Percentiles rank a stretch among this genome's conserved stretches.
Conservation (phyloP, 2,797 vertebrate genomes). For the Neosilurus mollespiculum region DNA sequence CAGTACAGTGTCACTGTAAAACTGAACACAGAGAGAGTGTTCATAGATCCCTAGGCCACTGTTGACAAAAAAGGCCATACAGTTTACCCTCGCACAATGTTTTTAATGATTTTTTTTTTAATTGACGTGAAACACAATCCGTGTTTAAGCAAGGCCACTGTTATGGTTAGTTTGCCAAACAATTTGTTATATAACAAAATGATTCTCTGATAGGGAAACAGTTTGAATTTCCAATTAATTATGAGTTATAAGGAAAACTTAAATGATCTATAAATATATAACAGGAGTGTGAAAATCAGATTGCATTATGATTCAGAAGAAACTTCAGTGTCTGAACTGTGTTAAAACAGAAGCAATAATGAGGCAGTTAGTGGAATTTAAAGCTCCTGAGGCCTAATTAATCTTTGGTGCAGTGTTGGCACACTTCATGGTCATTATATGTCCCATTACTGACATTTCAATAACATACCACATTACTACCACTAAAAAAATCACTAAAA, state of each 20-base stretch:
- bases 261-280: slow-evolving; percentile 7
- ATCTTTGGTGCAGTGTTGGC: slow-evolving; percentile 15
- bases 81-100: not conserved
- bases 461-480: not conserved
- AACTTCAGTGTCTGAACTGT: slow-evolving; percentile 9
- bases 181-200: not conserved
- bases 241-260: not conserved
- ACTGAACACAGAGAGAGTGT: not conserved
- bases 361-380: slow-evolving; percentile 10
- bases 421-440: slow-evolving; percentile 15
- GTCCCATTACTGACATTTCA: not conserved
- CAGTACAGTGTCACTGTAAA: not conserved
- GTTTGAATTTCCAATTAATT: not conserved
- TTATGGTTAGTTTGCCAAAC: not conserved
- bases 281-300: not conserved
- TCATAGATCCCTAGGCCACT: not conserved
- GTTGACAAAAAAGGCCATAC: not conserved
- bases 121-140: not conserved
- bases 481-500: not conserved
- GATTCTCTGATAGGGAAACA: not conserved
- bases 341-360: not conserved
- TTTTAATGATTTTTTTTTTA: not conserved
- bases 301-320: not conserved
- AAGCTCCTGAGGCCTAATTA: slow-evolving; percentile 27
- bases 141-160: not conserved